phyloP scores from a whole-genome alignment of 2,113 vertebrate species.

The Cyphotilapia sp. region DNA sequence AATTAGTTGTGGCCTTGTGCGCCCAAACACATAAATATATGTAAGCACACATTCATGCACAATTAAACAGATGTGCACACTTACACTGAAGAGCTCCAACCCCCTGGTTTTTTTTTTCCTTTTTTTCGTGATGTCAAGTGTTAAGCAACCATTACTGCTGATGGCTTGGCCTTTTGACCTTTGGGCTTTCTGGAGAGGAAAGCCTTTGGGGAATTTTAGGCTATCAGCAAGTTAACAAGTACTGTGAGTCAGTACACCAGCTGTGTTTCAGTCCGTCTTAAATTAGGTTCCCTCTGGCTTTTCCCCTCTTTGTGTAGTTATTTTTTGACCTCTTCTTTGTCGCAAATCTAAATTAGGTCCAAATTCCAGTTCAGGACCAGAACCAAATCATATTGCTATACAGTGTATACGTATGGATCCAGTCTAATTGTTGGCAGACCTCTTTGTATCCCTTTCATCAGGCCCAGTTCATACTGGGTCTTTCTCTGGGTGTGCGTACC shows the following conservation, averaged over 20 bases:
- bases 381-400: not conserved
- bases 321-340: not conserved
- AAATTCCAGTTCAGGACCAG: not conserved
- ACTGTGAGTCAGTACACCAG: not conserved
- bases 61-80: not conserved
- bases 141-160: constrained; percentile 61
- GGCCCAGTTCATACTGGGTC: not conserved
- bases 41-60: not conserved
- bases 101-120: accelerated
- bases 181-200: constrained; percentile 20
- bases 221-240: constrained; percentile 7
- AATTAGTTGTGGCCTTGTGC: not conserved
- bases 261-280: not conserved
- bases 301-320: not conserved
- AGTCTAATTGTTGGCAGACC: not conserved
- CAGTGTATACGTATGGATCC: not conserved
- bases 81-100: not conserved
- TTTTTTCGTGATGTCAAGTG: constrained; percentile 55
- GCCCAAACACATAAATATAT: not conserved
- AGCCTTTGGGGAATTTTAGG: constrained; percentile 13
- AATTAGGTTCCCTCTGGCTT: not conserved
- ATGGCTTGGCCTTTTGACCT: constrained; percentile 58
- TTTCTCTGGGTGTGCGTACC: accelerated
- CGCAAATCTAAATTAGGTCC: not conserved
- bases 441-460: not conserved